Evolutionary conservation across 2,797 vertebrate species (phyloP).

Genomic region (Linurgus olivaceus): DNA sequence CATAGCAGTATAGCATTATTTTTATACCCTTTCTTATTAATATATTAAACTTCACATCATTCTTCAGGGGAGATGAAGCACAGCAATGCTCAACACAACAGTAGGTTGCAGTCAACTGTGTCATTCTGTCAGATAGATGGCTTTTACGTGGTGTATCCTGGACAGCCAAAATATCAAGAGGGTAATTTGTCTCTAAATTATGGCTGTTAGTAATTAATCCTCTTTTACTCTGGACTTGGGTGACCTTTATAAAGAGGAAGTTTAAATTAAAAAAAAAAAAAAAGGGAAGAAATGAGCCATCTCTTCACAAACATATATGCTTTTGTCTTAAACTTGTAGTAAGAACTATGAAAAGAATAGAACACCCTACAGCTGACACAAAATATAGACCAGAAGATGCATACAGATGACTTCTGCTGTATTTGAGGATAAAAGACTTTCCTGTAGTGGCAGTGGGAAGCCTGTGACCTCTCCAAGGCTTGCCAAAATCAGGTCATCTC

Average conservation of each 20-base stretch:
- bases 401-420: background rate
- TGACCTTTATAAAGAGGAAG: conserved; percentile 40
- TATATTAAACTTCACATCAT: background rate
- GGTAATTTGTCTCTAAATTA: conserved; percentile 56
- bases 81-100: background rate
- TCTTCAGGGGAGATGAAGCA: background rate
- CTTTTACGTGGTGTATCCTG: background rate
- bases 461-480: conserved; percentile 22
- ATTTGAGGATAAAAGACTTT: background rate
- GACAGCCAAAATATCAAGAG: conserved; percentile 32
- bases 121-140: conserved; percentile 8
- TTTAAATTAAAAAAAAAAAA: background rate
- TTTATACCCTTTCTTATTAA: background rate
- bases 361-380: background rate
- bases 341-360: background rate
- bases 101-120: background rate
- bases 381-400: background rate
- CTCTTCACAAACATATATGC: background rate
- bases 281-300: background rate
- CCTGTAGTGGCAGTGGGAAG: background rate
- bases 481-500: conserved; percentile 51
- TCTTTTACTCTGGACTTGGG: conserved; percentile 24
- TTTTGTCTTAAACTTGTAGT: background rate
- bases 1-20: background rate
- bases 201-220: conserved; percentile 50